Evolutionary conservation across 2,113 vertebrate species (phyloP), one percentile per base, ranked within the genome.

Genomic region (Ammospiza caudacuta): DNA sequence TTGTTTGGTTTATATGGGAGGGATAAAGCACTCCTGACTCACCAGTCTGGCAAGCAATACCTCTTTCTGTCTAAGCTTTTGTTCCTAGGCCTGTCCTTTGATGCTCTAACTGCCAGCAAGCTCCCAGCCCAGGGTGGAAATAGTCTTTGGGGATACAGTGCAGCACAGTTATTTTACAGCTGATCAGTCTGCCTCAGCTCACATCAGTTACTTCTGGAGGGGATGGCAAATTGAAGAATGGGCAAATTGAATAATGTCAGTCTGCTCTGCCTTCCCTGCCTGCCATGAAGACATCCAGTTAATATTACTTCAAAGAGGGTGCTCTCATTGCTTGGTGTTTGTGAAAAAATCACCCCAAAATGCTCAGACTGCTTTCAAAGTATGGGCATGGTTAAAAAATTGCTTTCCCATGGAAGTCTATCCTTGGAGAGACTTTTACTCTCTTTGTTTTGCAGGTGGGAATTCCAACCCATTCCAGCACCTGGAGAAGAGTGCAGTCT

Each of bases 401-500:
- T 68, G 17, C 52, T 90, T 88, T 77, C 9, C 39, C 10, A 3
- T 25, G 35, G 46, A 9, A 19, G 41, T 41, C 18, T 59, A 10
- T 62, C 15, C 39, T 44, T 87, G 43, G 58, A 86, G 88, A 62
- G 49, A 84, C 44, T 78, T 39, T 39, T 49, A 35, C 27, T 92
- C 7, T 51, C 47, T 88, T 47, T 92, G 4, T 84, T 63, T 96
- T 72, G 70, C 87, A 98, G 98, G 98, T 93, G 98, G 98, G 76
- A 97, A 87, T 82, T 97, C 98, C 90, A 98, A 98, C 85, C 98
- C 98, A 2, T 98, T 98, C 93, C 98, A 98, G 81, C 98, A 98
- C 86, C 91, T 98, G 62, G 98, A 98, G 97, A 98, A 98, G 93
- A 98, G 98, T 78, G 96, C 98, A 18, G 98, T 98, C 21, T 96